Evolutionary conservation across 2,797 vertebrate genomes (phyloP).

Genomic region (Megaceryle alcyon): DNA sequence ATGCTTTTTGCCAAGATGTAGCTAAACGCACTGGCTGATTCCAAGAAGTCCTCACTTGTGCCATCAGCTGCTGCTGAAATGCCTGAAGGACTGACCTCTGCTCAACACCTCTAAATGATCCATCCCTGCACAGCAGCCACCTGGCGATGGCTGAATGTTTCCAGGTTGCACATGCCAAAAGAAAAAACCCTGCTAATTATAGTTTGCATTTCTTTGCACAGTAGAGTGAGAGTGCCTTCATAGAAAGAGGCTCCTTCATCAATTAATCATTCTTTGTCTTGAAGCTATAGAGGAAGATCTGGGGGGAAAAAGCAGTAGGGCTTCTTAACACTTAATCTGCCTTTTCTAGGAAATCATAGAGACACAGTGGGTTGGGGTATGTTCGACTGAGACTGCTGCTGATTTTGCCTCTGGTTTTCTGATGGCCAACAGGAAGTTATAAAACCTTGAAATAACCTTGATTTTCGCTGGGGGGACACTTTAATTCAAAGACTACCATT

Average conservation of each 20-base stretch:
- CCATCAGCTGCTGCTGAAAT: neutral
- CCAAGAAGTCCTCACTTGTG: neutral
- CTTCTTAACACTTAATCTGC: neutral
- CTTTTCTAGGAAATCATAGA: neutral
- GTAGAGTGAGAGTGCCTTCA: neutral
- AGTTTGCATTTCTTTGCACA: neutral
- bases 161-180: neutral
- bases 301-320: neutral
- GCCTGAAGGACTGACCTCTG: neutral
- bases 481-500: neutral
- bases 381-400: neutral
- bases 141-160: rapidly evolving
- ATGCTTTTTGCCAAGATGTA: neutral
- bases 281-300: neutral
- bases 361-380: neutral
- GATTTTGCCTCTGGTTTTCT: neutral
- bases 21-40: neutral
- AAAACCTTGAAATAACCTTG: neutral
- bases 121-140: neutral
- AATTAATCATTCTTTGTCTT: neutral
- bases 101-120: neutral
- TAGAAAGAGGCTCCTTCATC: neutral
- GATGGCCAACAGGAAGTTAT: neutral
- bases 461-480: neutral
- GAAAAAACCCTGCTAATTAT: neutral